phyloP scores from a whole-genome alignment of 2,888 invertebrate genomes.

The Cephalotes varians region DNA sequence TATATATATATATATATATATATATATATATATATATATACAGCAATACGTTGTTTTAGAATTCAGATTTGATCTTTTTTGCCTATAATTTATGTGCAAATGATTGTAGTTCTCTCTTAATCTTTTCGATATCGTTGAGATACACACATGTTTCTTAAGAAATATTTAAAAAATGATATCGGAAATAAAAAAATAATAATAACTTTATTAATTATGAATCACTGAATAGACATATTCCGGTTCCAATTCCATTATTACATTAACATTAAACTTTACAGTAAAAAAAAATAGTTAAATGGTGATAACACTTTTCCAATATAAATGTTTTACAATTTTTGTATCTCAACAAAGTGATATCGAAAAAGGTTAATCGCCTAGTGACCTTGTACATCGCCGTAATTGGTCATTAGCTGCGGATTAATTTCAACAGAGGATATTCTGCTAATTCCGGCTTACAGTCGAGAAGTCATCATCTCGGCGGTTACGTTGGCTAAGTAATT shows the following conservation, averaged over 20 bases:
- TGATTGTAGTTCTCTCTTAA: neutral
- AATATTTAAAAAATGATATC: neutral
- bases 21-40: too few relatives aligned
- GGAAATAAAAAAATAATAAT: neutral
- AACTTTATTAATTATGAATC: neutral
- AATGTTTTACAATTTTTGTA: neutral
- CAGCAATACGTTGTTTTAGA: neutral
- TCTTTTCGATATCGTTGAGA: neutral
- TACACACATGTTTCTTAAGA: neutral
- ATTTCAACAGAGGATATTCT: constrained; percentile 32
- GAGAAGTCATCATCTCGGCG: neutral
- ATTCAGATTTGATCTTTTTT: neutral
- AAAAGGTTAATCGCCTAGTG: neutral
- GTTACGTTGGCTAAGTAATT: constrained; percentile 37
- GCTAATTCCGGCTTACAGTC: constrained; percentile 7
- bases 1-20: too few relatives aligned
- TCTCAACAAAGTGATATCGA: neutral
- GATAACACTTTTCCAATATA: neutral
- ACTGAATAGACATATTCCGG: neutral
- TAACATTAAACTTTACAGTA: neutral
- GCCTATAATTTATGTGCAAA: neutral
- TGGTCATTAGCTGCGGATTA: constrained; percentile 34
- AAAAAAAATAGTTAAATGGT: neutral
- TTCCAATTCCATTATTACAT: neutral
- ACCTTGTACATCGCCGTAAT: constrained; percentile 19